Conservation (phyloP, 2,113 vertebrate species). For the Rousettus leschenaultii region DNA sequence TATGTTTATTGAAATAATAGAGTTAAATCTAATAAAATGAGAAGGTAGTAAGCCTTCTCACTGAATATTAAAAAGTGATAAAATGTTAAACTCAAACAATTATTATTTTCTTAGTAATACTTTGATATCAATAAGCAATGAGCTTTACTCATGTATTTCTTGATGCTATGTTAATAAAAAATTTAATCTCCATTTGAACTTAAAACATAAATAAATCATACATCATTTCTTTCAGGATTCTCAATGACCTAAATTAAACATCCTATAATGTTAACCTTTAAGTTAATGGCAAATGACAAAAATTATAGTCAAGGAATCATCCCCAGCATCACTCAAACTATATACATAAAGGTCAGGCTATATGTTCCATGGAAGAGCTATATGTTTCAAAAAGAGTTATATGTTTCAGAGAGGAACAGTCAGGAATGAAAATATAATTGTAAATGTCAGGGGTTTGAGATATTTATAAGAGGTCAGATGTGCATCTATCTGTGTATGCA, state of each 20-base stretch:
- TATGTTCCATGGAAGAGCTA: not conserved
- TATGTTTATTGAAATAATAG: constrained; percentile 23
- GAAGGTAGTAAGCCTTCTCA: not conserved
- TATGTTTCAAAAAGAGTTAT: not conserved
- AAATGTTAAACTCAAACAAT: not conserved
- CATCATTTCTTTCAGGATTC: not conserved
- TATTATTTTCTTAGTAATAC: not conserved
- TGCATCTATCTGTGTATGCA: not conserved
- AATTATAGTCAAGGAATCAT: not conserved
- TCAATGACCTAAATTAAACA: not conserved
- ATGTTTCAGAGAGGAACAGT: not conserved
- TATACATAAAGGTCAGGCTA: not conserved
- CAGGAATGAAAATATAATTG: not conserved
- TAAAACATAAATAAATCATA: not conserved
- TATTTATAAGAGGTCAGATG: not conserved
- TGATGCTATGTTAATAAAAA: not conserved
- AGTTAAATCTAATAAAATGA: not conserved
- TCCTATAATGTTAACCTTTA: not conserved
- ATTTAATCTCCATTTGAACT: not conserved
- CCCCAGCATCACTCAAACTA: not conserved
- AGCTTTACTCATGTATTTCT: not conserved
- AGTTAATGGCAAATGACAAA: not conserved
- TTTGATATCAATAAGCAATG: not conserved
- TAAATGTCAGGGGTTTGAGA: not conserved
- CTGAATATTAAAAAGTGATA: not conserved